phyloP scores from a whole-genome alignment of 2,797 vertebrate genomes.

The Acanthiza pusilla region DNA sequence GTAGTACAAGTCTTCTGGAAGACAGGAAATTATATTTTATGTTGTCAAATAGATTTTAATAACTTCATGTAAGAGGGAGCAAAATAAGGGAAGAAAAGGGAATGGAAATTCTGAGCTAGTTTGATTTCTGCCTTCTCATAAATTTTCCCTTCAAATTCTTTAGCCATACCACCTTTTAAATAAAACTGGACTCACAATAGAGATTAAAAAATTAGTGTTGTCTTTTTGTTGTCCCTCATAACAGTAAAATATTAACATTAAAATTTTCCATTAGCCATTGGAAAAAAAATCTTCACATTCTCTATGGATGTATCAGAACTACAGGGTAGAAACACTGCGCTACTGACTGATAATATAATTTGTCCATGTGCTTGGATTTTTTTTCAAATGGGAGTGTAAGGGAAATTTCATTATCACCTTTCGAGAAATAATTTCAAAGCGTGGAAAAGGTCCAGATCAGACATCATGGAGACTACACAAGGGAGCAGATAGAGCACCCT shows the following conservation, averaged over 20 bases:
- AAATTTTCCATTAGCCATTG: not conserved
- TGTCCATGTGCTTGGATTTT: fast-evolving
- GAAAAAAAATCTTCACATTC: not conserved
- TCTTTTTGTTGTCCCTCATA: not conserved
- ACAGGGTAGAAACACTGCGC: not conserved
- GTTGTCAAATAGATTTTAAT: not conserved
- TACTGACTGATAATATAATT: not conserved
- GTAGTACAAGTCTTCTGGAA: not conserved
- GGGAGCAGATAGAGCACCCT: not conserved
- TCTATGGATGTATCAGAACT: not conserved
- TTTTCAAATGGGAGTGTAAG: not conserved
- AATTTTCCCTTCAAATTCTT: not conserved
- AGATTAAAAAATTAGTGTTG: fast-evolving
- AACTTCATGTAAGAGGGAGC: not conserved
- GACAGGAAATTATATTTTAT: not conserved
- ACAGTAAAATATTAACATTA: not conserved
- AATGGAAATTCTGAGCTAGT: not conserved
- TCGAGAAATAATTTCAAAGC: not conserved
- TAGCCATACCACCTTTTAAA: not conserved
- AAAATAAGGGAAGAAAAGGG: not conserved
- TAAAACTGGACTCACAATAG: fast-evolving
- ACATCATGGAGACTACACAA: not conserved
- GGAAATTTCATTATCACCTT: not conserved
- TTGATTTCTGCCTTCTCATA: not conserved
- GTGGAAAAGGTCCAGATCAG: not conserved